These are phyloP conservation scores for Rhaphigaster nebulosa DNA, from an alignment of 2,888 invertebrate genomes.

Conservation along the genomic window DNA sequence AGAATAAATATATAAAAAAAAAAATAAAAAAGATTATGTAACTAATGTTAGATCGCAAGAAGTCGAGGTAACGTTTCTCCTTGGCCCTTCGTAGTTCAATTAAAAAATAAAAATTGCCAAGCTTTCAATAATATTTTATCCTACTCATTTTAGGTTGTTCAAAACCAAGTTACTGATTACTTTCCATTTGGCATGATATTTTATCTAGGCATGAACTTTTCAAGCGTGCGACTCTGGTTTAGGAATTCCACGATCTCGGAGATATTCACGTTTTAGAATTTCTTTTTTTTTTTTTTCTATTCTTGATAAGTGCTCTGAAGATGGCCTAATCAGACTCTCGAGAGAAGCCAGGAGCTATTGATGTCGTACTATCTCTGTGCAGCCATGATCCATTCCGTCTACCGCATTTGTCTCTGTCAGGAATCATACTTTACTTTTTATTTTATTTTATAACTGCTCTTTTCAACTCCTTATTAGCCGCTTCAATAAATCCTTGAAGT, in stretches of 20 bases:
- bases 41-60: too few species aligned
- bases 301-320: not conserved
- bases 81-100: too few species aligned
- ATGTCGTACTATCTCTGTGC: not conserved
- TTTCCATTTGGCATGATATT: not conserved
- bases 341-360: not conserved
- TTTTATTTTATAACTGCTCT: not conserved
- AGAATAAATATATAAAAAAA: too few species aligned
- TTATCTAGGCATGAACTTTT: not conserved
- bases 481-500: not conserved
- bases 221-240: not conserved
- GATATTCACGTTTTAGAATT: not conserved
- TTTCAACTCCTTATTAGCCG: not conserved
- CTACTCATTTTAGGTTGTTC: not conserved
- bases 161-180: not conserved
- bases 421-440: not conserved
- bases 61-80: too few species aligned
- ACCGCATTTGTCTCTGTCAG: not conserved
- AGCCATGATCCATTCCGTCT: not conserved
- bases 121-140: too few species aligned
- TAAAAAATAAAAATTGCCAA: too few species aligned
- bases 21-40: too few species aligned
- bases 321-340: not conserved
- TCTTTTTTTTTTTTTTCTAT: not conserved
- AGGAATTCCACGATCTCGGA: not conserved